These are phyloP conservation scores for Nycteola revayana DNA, from an alignment of 2,888 invertebrate genomes.

Conservation along the genomic window DNA sequence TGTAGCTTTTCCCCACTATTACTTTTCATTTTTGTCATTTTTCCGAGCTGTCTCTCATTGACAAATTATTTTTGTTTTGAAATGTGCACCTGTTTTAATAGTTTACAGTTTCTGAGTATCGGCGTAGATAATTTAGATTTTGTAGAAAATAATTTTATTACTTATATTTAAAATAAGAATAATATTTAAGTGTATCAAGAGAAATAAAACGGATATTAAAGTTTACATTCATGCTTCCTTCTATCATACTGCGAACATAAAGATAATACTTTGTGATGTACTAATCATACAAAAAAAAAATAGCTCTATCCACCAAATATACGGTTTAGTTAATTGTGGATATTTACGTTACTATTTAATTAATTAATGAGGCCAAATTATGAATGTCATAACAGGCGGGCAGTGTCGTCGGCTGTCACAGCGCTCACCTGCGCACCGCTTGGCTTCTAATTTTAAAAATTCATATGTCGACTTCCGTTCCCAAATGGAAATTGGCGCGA, in stretches of 20 bases:
- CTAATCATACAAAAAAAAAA: too few species aligned
- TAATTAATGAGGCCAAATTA: conserved; percentile 54
- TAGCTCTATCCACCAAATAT: too few species aligned
- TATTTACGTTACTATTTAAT: conserved; percentile 41
- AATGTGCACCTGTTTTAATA: conserved; percentile 25
- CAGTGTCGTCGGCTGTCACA: conserved; percentile 56
- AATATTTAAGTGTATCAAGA: too few species aligned
- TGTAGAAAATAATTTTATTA: conserved; percentile 2
- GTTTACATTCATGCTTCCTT: too few species aligned
- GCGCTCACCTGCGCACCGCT: conserved; percentile 70
- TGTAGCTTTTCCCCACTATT: conserved; percentile 52
- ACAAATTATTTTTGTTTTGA: conserved; percentile 47
- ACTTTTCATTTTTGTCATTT: conserved; percentile 48
- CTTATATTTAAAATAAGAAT: too few species aligned
- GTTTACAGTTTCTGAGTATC: conserved; percentile 10
- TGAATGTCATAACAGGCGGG: conserved; percentile 45
- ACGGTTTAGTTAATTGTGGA: too few species aligned
- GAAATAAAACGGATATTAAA: too few species aligned
- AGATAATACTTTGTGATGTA: too few species aligned
- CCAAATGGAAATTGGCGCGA: conserved; percentile 74
- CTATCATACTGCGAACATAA: too few species aligned
- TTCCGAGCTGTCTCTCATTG: conserved; percentile 39
- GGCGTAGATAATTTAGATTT: background rate
- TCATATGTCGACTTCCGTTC: conserved; percentile 79
- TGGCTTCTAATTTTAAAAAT: conserved; percentile 76